Conservation (phyloP, 2,113 vertebrate genomes). For the Pseudolaguvia tuberculata region DNA sequence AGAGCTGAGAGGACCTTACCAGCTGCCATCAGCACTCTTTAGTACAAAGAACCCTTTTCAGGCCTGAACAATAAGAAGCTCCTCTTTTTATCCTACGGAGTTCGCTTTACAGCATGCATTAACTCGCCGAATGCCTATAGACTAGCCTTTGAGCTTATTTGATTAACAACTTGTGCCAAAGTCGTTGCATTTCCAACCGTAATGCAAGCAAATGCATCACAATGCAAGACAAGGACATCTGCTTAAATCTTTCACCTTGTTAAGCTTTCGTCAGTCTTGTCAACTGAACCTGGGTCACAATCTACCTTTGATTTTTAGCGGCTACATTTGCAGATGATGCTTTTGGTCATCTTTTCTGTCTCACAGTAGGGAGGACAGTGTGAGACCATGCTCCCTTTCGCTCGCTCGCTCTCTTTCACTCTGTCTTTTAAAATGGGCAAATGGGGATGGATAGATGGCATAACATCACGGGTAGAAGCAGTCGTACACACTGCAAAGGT, state of each 20-base stretch:
- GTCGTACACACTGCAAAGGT: constrained; percentile 71
- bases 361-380: constrained; percentile 66
- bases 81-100: constrained; percentile 63
- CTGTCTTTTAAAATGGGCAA: constrained; percentile 59
- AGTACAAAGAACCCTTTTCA: constrained; percentile 73
- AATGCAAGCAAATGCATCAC: not conserved
- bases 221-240: not conserved
- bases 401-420: constrained; percentile 38
- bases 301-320: constrained; percentile 53
- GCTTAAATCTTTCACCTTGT: not conserved
- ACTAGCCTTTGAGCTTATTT: constrained; percentile 55
- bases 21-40: constrained; percentile 71
- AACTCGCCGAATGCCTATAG: constrained; percentile 66
- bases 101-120: constrained; percentile 60
- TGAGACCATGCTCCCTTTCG: constrained; percentile 62
- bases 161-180: constrained; percentile 44
- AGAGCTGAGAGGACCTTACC: constrained; percentile 75
- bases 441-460: constrained; percentile 66
- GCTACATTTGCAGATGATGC: constrained; percentile 68
- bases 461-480: constrained; percentile 70
- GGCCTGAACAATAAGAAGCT: constrained; percentile 68
- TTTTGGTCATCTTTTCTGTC: constrained; percentile 70
- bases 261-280: not conserved
- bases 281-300: not conserved
- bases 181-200: constrained; percentile 20